Percentiles rank a stretch among this genome's conserved stretches.
phyloP scores from a whole-genome alignment of 2,888 invertebrate species.

The Agapostemon virescens region DNA sequence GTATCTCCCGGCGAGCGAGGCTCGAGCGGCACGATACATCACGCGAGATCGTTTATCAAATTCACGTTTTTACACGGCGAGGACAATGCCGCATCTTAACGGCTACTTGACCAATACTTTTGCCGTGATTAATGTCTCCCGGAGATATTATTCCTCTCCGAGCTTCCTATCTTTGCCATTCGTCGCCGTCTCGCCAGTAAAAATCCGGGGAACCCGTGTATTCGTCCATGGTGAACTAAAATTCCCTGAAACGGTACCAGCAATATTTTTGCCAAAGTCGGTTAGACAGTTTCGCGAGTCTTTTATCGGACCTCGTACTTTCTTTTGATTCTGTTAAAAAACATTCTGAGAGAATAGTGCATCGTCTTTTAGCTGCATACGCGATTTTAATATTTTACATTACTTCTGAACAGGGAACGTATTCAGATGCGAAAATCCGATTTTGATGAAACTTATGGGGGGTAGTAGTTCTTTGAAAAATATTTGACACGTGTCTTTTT shows the following conservation, averaged over 20 bases:
- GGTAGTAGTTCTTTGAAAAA: too few species aligned
- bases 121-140: slow-evolving; percentile 45
- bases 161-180: slow-evolving; percentile 15
- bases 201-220: not conserved
- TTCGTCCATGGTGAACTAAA: not conserved
- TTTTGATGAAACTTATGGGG: too few species aligned
- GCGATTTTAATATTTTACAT: too few species aligned
- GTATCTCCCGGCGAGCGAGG: not conserved
- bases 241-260: not conserved
- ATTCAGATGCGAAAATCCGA: too few species aligned
- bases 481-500: too few species aligned
- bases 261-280: not conserved
- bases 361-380: too few species aligned
- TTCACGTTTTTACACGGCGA: slow-evolving; percentile 18
- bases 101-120: slow-evolving; percentile 53
- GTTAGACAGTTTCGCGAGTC: not conserved
- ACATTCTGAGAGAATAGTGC: not conserved
- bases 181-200: not conserved
- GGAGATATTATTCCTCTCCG: slow-evolving; percentile 39
- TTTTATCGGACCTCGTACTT: not conserved
- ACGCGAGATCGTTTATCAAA: slow-evolving; percentile 51
- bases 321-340: not conserved
- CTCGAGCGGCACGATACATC: slow-evolving; percentile 32
- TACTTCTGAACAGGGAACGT: too few species aligned
- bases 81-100: slow-evolving; percentile 49